phyloP scores from a whole-genome alignment of 2,888 invertebrate species.

The Andrena camellia region DNA sequence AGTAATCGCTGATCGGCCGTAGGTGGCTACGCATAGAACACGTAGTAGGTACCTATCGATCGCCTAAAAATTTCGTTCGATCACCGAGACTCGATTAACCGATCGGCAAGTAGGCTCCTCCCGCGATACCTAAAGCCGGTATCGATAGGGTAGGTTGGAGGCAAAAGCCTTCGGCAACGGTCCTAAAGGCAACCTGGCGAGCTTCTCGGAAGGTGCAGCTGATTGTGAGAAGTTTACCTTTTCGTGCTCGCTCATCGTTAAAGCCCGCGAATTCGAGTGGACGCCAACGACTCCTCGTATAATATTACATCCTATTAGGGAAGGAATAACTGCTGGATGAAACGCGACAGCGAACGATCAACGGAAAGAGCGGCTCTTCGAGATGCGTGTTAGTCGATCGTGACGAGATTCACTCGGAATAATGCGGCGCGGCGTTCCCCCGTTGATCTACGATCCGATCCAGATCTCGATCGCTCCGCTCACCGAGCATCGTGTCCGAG shows the following conservation, averaged over 20 bases:
- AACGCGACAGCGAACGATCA: slow-evolving; percentile 81
- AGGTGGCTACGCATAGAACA: slow-evolving; percentile 55
- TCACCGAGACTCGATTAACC: not conserved
- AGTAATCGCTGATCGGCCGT: slow-evolving; percentile 54
- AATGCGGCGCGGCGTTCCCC: not conserved
- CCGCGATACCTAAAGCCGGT: not conserved
- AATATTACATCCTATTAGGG: slow-evolving; percentile 84
- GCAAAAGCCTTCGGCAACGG: not conserved
- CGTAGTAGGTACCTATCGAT: slow-evolving; percentile 35
- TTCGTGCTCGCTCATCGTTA: slow-evolving; percentile 83
- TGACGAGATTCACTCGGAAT: slow-evolving; percentile 62
- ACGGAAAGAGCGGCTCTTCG: slow-evolving; percentile 75
- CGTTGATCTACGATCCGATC: slow-evolving; percentile 24
- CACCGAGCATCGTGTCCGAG: not conserved
- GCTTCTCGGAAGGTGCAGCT: not conserved
- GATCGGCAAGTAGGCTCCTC: not conserved
- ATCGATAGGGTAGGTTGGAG: not conserved
- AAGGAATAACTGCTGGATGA: slow-evolving; percentile 82
- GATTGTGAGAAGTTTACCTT: slow-evolving; percentile 54
- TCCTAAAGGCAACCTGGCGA: not conserved
- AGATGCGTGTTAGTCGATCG: slow-evolving; percentile 81
- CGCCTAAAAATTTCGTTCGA: slow-evolving; percentile 43
- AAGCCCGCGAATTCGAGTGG: slow-evolving; percentile 83
- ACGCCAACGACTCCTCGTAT: slow-evolving; percentile 79
- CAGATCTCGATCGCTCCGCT: not conserved